Percentiles rank a stretch among this genome's conserved stretches.
These are phyloP conservation scores for Hydropotes inermis DNA, from an alignment of 2,113 vertebrate species.

Conservation along the genomic window DNA sequence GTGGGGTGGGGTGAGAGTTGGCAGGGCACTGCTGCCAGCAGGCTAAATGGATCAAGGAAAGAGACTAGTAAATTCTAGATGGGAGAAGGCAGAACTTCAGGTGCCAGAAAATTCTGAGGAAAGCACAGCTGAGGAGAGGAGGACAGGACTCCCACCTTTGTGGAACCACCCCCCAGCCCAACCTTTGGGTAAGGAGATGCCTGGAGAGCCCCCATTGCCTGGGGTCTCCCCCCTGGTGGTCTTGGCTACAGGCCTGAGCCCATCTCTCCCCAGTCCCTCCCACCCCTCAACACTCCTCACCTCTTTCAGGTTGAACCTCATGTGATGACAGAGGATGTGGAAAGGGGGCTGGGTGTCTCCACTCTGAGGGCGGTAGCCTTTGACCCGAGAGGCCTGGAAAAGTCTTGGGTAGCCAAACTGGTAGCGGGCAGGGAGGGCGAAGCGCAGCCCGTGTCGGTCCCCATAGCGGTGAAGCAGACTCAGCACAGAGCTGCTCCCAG, in stretches of 20 bases:
- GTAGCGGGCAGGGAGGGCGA: conserved; percentile 90
- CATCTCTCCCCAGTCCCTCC: not conserved
- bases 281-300: conserved; percentile 69
- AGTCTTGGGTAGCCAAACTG: conserved; percentile 91
- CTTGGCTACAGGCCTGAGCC: not conserved
- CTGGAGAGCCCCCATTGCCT: not conserved
- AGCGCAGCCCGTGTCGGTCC: conserved; percentile 84
- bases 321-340: conserved; percentile 93
- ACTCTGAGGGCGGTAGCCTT: conserved; percentile 83
- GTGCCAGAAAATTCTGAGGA: not conserved
- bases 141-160: not conserved
- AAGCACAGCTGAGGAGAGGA: not conserved
- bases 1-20: not conserved
- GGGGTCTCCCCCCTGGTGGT: not conserved
- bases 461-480: conserved; percentile 93
- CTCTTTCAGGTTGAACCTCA: conserved; percentile 91
- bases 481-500: conserved; percentile 93
- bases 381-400: conserved; percentile 89
- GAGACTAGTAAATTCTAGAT: not conserved
- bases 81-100: not conserved
- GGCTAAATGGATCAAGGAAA: not conserved
- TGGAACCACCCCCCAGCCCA: not conserved
- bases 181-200: not conserved
- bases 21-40: not conserved
- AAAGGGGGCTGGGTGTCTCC: conserved; percentile 75